Percentiles rank a stretch among this genome's conserved stretches.
Conservation (phyloP, 1,140 invertebrate species). For the Zaprionus capensis region DNA sequence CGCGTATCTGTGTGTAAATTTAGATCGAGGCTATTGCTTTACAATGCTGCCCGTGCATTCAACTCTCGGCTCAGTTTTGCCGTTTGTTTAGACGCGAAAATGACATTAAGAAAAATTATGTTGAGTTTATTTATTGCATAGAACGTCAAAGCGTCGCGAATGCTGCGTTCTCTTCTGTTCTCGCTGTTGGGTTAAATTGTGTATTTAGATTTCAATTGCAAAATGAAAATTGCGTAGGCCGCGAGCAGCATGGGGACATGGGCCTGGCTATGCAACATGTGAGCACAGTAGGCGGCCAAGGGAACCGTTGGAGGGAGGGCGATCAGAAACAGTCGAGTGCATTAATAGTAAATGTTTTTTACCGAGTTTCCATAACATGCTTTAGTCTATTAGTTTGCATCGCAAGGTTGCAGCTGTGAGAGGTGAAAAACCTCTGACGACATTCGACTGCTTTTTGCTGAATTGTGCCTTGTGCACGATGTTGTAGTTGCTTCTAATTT, state of each 20-base stretch:
- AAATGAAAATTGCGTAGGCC: slow-evolving; percentile 65
- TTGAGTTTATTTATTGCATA: slow-evolving; percentile 72
- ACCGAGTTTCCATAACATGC: neutral
- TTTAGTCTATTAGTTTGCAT: slow-evolving; percentile 37
- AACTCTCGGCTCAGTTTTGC: slow-evolving; percentile 58
- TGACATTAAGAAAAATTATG: slow-evolving; percentile 69
- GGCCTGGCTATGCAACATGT: no score
- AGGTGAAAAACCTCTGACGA: slow-evolving; percentile 75
- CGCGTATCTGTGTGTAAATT: slow-evolving; percentile 75
- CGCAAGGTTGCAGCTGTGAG: slow-evolving; percentile 43
- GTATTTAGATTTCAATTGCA: slow-evolving; percentile 52
- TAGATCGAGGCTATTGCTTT: slow-evolving; percentile 83
- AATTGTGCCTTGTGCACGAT: slow-evolving; percentile 17
- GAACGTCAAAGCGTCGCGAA: slow-evolving; percentile 17
- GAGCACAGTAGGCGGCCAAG: no score
- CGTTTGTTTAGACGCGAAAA: slow-evolving; percentile 47
- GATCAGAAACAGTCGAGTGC: slow-evolving; percentile 2
- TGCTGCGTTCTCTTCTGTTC: slow-evolving; percentile 4
- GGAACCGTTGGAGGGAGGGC: neutral
- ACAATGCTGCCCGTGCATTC: slow-evolving; percentile 80
- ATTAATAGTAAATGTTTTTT: slow-evolving; percentile 35
- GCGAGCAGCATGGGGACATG: neutral
- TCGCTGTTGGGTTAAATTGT: slow-evolving; percentile 16
- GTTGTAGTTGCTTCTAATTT: slow-evolving; percentile 18
- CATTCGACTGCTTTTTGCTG: slow-evolving; percentile 51